Evolutionary conservation across 2,113 vertebrate genomes (phyloP), one percentile per base, ranked within the genome.

Genomic region (Drymodes brunneopygia): DNA sequence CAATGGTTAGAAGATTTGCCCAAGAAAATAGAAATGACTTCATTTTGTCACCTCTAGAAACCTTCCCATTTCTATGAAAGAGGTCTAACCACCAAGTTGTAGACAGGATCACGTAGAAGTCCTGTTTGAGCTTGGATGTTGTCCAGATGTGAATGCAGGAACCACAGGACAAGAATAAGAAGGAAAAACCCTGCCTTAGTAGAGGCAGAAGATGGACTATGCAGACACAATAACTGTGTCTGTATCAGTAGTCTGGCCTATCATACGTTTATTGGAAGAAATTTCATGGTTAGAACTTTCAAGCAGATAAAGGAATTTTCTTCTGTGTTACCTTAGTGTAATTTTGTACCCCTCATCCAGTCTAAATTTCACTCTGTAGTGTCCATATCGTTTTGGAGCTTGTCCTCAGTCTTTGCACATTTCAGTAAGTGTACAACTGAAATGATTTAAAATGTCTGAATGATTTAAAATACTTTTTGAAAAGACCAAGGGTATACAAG

Each of bases 61-160:
- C 7, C 7, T 58, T 64, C 5, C 8, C 11, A 33, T 80, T 72
- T 15, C 25, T 64, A 25, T 48, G 20, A 64, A 92, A 50, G 20
- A 51, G 33, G 11, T 51, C 29, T 45, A 67, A 44, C 5, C 11
- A 67, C 12, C 28, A 61, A 48, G 3, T 15, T 65, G 21, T 25
- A 44, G 33, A 67, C 14, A 58, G 64, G 42, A 33, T 51, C 11
- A 53, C 0, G 0, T 58, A 22, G 6, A 51, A 61, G 3, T 11
- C 21, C n/a, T 47, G 1, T 29, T 57, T 62, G 33, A 89, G 15
- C 33, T 61, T 51, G 25, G 35, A 12, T 64, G 22, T 11, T 86
- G 15, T 71, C 38, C 16, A 44, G 33, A n/a, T 56, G 40, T 10
- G 9, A 64, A 72, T 16, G 28, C 10, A 80, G 44, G 25, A 61